Evolutionary conservation across 92 coral and sea anemone genomes (phyloP).

Genomic region (Zoanthus solanderi): DNA sequence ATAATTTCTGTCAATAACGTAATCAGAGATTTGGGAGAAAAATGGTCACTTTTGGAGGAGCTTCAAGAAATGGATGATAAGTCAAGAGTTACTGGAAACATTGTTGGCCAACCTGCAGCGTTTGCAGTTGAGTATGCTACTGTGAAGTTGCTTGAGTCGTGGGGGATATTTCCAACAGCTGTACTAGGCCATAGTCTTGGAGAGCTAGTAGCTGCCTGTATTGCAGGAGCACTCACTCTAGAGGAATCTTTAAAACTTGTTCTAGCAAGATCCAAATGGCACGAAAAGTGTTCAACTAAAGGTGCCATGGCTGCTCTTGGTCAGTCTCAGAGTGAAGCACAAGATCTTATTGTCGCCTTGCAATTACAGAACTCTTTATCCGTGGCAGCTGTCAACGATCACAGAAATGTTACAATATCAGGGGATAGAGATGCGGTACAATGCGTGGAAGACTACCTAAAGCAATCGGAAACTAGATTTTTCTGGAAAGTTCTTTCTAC

Average conservation of each 20-base stretch:
- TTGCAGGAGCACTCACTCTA: constrained; percentile 72
- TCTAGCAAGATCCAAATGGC: constrained; percentile 72
- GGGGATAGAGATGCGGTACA: constrained; percentile 79
- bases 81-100: constrained; percentile 56
- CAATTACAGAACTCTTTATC: constrained; percentile 58
- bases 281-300: constrained; percentile 75
- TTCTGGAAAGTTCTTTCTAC: constrained; percentile 82
- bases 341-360: constrained; percentile 52
- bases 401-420: constrained; percentile 76
- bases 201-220: constrained; percentile 82
- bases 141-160: constrained; percentile 78
- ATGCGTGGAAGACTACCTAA: constrained; percentile 66
- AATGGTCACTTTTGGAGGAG: constrained; percentile 74
- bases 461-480: constrained; percentile 22
- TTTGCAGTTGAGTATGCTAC: constrained; percentile 88
- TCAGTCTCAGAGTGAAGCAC: constrained; percentile 70
- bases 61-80: constrained; percentile 54
- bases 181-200: constrained; percentile 98
- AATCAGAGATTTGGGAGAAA: constrained; percentile 59
- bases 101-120: constrained; percentile 82
- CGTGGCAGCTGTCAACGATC: constrained; percentile 85
- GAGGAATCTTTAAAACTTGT: constrained; percentile 78
- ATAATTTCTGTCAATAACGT: constrained; percentile 61
- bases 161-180: constrained; percentile 86
- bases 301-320: constrained; percentile 95